Evolutionary conservation across 2,797 vertebrate genomes (phyloP).

Genomic region (Amblyraja radiata): DNA sequence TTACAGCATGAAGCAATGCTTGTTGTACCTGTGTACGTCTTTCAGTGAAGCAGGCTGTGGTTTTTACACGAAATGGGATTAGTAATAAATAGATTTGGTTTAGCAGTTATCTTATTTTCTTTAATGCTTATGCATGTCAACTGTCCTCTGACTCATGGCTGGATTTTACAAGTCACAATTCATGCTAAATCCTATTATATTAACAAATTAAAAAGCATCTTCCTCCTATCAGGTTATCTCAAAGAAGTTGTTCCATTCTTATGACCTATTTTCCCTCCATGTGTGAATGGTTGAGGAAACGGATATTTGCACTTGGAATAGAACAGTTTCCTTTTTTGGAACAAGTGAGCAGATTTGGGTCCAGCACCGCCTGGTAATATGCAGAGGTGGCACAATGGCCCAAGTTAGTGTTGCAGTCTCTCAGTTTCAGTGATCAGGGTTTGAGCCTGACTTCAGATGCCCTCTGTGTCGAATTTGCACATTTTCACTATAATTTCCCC

Average conservation of each 20-base stretch:
- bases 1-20: background rate
- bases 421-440: too few relatives aligned
- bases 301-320: background rate
- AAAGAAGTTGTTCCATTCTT: background rate
- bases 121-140: background rate
- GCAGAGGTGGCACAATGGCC: too few relatives aligned
- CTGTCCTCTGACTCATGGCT: background rate
- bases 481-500: too few relatives aligned
- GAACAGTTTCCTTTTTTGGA: background rate
- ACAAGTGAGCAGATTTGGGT: background rate
- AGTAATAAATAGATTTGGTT: background rate
- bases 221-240: background rate
- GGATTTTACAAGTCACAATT: background rate
- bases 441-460: too few relatives aligned
- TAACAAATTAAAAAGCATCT: background rate
- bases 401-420: too few relatives aligned
- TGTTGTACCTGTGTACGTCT: background rate
- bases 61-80: constrained; percentile 19
- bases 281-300: background rate
- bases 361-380: too few relatives aligned
- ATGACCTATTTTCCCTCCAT: background rate
- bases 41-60: background rate
- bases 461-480: too few relatives aligned
- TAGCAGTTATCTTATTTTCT: background rate
- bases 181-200: background rate